Base-by-base conservation (phyloP, 2,113 vertebrate species). In the Eublepharis macularius region DNA sequence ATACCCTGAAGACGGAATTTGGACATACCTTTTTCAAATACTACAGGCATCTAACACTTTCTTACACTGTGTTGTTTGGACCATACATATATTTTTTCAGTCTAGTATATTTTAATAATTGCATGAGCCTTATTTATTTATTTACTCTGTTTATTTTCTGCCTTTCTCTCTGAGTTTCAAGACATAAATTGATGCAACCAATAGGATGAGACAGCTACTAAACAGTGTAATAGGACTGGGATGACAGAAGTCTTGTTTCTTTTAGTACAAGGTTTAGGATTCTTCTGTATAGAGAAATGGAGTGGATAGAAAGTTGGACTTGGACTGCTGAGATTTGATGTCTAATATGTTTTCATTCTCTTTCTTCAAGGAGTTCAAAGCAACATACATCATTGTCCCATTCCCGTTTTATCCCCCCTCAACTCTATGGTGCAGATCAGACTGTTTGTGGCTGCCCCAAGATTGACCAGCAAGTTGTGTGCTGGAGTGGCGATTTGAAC, bases 61-160 rank as follows among this genome's bases (percentile, higher is more conserved):
- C 41, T 41, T 24, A 4, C 1, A 45, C 6, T 21, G 4, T 26
- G 0, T 4, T 66, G 4, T 45, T 80, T 0, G 0, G 57, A 0
- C 0, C 1, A 19, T 21, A 39, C 1, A 14, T 65, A 26, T 66
- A n/a, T 4, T 17, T 17, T 29, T 80, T 0, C 34, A 13, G 72
- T 12, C 5, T 75, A 17, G 26, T 9, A 2, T 1, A 4, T 19
- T 70, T 13, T 10, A 1, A 3, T 34, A 68, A 12, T 69, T 76
- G 68, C 45, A 1, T 45, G 0, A 0, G 8, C 36, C 72, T 63
- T 6, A 63, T 63, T 63, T 60, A 26, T 60, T 60, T 63, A 63
- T 63, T 29, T 39, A 45, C 79, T 49, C 34, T 80, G 6, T 1
- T 6, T 80, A n/a, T n/a, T n/a, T n/a, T n/a, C n/a, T 65, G 13